phyloP scores from a whole-genome alignment of 2,888 invertebrate species.

The Hecatera dysodea region DNA sequence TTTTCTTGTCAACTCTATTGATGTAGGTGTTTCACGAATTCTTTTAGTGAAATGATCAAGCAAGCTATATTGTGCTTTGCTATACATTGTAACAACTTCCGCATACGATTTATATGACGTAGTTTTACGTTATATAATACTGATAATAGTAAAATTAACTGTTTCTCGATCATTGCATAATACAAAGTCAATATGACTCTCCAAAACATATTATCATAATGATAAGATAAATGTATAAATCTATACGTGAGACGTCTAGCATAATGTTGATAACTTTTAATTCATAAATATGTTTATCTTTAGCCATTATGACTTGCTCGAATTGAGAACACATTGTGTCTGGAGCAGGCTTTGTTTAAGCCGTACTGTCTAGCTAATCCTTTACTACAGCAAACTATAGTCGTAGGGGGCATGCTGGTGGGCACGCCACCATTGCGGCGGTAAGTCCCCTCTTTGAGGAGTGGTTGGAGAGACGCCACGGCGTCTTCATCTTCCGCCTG shows the following conservation, averaged over 20 bases:
- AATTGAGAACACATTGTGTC: not conserved
- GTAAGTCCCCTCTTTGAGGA: too few relatives aligned
- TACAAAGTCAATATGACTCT: not conserved
- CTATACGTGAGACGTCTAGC: not conserved
- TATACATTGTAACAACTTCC: not conserved
- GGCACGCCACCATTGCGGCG: too few relatives aligned
- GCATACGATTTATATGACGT: not conserved
- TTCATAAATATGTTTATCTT: not conserved
- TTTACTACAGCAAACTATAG: not conserved
- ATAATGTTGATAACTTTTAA: not conserved
- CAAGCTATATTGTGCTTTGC: not conserved
- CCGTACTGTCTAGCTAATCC: not conserved
- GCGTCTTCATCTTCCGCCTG: too few relatives aligned
- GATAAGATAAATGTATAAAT: not conserved
- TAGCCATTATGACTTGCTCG: not conserved
- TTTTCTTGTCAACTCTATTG: not conserved
- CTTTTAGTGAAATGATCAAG: not conserved
- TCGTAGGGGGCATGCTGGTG: not conserved
- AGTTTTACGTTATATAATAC: not conserved
- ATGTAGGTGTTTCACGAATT: not conserved
- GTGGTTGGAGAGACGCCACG: too few relatives aligned
- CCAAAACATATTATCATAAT: not conserved
- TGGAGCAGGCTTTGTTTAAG: too few relatives aligned
- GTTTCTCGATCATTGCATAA: not conserved
- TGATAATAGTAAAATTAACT: not conserved